Evolutionary conservation across 2,888 invertebrate genomes (phyloP).

Genomic region (Poecilobothrus nobilitatus): DNA sequence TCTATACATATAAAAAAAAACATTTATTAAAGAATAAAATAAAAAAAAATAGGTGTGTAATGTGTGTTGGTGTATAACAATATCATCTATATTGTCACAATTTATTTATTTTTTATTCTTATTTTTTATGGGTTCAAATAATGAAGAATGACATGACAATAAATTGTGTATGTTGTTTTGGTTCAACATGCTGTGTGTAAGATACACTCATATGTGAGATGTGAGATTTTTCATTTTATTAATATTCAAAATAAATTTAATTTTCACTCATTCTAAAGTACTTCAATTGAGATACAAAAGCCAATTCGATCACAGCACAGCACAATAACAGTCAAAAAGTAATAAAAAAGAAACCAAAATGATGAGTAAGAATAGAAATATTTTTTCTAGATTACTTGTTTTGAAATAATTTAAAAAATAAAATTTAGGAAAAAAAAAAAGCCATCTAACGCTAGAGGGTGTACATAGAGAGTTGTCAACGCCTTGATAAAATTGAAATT

Average conservation of each 20-base stretch:
- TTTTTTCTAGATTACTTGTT: not conserved
- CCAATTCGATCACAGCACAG: not conserved
- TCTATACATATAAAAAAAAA: not conserved
- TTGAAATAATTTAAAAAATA: too few relatives aligned
- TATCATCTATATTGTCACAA: not conserved
- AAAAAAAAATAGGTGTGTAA: constrained; percentile 1
- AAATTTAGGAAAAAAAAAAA: too few relatives aligned
- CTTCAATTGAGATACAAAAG: not conserved
- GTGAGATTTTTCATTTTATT: not conserved
- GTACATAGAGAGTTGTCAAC: not conserved
- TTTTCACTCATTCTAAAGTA: not conserved
- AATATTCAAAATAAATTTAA: not conserved
- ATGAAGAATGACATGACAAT: constrained; percentile 6
- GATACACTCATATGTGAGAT: not conserved
- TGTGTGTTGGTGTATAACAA: not conserved
- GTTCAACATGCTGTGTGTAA: not conserved
- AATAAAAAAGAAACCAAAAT: too few relatives aligned
- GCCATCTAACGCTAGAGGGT: not conserved
- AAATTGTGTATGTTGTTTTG: not conserved
- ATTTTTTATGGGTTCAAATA: not conserved
- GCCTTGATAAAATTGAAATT: not conserved
- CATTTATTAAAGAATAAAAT: not conserved
- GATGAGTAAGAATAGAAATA: constrained; percentile 1
- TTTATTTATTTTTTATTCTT: not conserved
- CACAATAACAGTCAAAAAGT: too few relatives aligned